Evolutionary conservation across 2,888 invertebrate species (phyloP).

Genomic region (Drosophila mettleri): DNA sequence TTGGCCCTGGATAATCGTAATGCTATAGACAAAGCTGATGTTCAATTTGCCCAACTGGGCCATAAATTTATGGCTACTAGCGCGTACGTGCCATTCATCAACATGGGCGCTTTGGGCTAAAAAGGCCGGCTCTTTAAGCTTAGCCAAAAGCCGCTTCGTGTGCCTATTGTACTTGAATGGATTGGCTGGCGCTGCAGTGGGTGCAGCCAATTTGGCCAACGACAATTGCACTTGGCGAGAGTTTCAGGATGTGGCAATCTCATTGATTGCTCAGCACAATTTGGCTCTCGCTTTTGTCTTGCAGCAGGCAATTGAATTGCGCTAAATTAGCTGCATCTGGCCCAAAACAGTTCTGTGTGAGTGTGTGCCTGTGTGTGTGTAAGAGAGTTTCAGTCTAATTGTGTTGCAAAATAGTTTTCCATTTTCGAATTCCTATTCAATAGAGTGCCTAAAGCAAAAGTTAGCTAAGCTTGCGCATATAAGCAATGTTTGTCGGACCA

Average conservation of each 20-base stretch:
- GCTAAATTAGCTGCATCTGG: constrained; percentile 51
- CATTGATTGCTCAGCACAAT: constrained; percentile 70
- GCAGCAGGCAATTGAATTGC: constrained; percentile 62
- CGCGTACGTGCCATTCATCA: constrained; percentile 33
- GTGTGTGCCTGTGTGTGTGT: not conserved
- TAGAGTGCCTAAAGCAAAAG: not conserved
- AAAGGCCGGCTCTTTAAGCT: constrained; percentile 7
- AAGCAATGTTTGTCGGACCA: too few relatives aligned
- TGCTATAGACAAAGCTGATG: constrained; percentile 65
- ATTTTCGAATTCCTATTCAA: not conserved
- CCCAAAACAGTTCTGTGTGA: not conserved
- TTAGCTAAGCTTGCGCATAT: not conserved
- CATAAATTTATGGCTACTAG: constrained; percentile 56
- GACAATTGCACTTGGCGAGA: constrained; percentile 41
- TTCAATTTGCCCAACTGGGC: constrained; percentile 54
- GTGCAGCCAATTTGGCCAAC: constrained; percentile 41
- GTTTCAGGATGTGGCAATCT: constrained; percentile 52
- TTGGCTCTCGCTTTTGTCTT: constrained; percentile 63
- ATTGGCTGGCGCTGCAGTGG: constrained; percentile 4
- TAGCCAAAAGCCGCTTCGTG: constrained; percentile 13
- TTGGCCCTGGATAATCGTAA: constrained; percentile 69
- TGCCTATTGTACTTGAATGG: constrained; percentile 22
- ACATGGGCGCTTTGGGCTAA: constrained; percentile 19
- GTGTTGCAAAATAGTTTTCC: not conserved
- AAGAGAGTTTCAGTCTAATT: not conserved